A percentile compares a stretch with the other conserved stretches of the same genome.
Evolutionary conservation across 2,888 invertebrate species (phyloP).

Genomic region (Aphodius sticticus): DNA sequence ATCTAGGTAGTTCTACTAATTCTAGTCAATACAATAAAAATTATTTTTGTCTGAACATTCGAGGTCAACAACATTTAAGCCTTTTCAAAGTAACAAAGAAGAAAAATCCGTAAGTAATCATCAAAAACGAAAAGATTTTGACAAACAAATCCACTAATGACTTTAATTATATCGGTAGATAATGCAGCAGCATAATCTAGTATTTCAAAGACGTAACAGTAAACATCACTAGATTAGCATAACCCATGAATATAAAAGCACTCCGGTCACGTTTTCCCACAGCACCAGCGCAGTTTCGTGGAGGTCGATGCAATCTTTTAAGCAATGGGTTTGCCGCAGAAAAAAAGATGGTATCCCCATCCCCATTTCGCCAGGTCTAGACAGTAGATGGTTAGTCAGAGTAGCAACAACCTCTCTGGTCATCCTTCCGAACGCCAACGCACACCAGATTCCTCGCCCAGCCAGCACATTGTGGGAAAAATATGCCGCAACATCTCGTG

Average conservation of each 20-base stretch:
- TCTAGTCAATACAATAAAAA: too few species aligned
- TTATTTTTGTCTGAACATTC: too few species aligned
- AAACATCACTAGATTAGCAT: not conserved
- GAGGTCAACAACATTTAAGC: too few species aligned
- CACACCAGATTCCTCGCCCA: not conserved
- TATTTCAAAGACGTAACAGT: not conserved
- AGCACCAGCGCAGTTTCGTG: not conserved
- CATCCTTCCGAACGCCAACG: not conserved
- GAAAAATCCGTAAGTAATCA: too few species aligned
- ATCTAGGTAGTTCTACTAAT: too few species aligned
- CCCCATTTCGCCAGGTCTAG: not conserved
- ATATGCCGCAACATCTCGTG: not conserved
- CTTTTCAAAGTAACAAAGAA: too few species aligned
- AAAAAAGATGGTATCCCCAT: not conserved
- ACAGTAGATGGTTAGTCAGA: not conserved
- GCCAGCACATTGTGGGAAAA: not conserved
- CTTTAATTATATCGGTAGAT: not conserved
- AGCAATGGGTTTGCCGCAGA: not conserved
- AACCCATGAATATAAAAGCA: not conserved
- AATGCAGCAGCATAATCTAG: not conserved
- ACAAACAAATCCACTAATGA: not conserved
- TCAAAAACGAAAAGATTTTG: too few species aligned
- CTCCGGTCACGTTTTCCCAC: not conserved
- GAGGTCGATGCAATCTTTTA: conserved; percentile 4
- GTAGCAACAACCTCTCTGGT: not conserved